Percentiles rank a stretch among this genome's conserved stretches.
Conservation (phyloP, 2,888 invertebrate genomes). For the Lymantria dispar region DNA sequence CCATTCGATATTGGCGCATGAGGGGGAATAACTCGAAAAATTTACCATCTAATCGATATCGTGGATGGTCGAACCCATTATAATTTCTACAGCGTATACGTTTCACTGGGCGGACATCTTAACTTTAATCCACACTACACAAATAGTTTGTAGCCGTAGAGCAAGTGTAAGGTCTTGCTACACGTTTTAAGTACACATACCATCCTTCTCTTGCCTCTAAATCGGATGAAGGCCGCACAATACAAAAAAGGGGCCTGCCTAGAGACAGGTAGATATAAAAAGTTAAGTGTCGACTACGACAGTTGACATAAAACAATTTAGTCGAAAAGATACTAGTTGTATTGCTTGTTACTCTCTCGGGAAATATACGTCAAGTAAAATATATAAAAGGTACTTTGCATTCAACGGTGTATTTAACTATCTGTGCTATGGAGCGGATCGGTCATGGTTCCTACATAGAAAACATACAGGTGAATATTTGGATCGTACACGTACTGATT, state of each 20-base stretch:
- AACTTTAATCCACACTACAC: no score
- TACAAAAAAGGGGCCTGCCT: slow-evolving; percentile 1
- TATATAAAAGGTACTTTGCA: slow-evolving; percentile 40
- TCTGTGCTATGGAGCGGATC: slow-evolving; percentile 26
- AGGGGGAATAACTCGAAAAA: no score
- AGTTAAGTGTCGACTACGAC: slow-evolving; percentile 28
- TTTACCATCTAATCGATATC: no score
- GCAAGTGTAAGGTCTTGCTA: no score
- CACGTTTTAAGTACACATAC: no score
- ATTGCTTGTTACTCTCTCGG: slow-evolving; percentile 21
- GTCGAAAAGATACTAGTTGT: slow-evolving; percentile 16
- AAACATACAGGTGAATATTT: slow-evolving; percentile 13
- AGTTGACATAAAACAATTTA: slow-evolving; percentile 33
- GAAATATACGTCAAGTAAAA: slow-evolving; percentile 31
- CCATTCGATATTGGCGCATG: no score
- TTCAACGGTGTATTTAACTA: slow-evolving; percentile 43
- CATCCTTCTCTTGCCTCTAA: no score
- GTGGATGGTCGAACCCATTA: no score
- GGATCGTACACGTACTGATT: background rate
- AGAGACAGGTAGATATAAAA: slow-evolving; percentile 16
- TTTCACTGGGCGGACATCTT: no score
- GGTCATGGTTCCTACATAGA: slow-evolving; percentile 20
- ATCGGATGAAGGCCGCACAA: no score
- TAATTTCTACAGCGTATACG: no score
- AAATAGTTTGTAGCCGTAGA: no score